phyloP scores from a whole-genome alignment of 2,113 vertebrate species.

The Seriola quinqueradiata region DNA sequence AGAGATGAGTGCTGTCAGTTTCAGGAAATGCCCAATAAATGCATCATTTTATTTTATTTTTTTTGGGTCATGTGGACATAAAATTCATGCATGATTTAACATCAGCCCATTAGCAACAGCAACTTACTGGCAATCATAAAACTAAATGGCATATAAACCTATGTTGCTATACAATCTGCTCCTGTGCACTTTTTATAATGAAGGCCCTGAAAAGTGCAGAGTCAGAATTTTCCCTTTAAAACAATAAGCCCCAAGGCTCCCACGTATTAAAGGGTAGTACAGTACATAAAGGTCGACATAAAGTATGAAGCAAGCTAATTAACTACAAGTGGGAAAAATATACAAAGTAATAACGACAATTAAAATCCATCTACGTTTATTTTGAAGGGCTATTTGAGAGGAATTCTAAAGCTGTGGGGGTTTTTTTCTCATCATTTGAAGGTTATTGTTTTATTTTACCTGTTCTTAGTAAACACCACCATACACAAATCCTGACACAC shows the following conservation, averaged over 20 bases:
- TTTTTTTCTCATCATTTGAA: not conserved
- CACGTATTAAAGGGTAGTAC: slow-evolving; percentile 47
- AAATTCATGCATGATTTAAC: slow-evolving; percentile 78
- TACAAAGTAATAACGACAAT: slow-evolving; percentile 32
- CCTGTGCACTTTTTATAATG: slow-evolving; percentile 75
- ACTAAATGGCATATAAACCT: slow-evolving; percentile 76
- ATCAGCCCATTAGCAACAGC: slow-evolving; percentile 71
- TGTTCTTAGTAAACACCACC: not conserved
- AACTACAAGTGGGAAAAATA: slow-evolving; percentile 53
- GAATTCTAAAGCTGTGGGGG: not conserved
- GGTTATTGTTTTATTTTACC: not conserved
- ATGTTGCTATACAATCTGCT: slow-evolving; percentile 71
- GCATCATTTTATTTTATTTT: slow-evolving; percentile 36
- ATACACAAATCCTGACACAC: not conserved
- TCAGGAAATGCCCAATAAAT: slow-evolving; percentile 37
- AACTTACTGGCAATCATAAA: slow-evolving; percentile 79
- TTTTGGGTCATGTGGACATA: slow-evolving; percentile 61
- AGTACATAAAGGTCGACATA: slow-evolving; percentile 61
- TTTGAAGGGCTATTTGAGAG: slow-evolving; percentile 9
- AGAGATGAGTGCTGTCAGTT: slow-evolving; percentile 16
- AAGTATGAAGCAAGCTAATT: slow-evolving; percentile 66
- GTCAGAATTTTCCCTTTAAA: slow-evolving; percentile 64
- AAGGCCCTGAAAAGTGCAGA: slow-evolving; percentile 62
- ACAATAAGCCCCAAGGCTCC: slow-evolving; percentile 64
- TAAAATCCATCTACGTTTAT: slow-evolving; percentile 16